Evolutionary conservation across 37 sponge, comb jelly and placozoan genomes (phyloP), one percentile per base, ranked within the genome.

Genomic region (Oopsacas minuta): DNA sequence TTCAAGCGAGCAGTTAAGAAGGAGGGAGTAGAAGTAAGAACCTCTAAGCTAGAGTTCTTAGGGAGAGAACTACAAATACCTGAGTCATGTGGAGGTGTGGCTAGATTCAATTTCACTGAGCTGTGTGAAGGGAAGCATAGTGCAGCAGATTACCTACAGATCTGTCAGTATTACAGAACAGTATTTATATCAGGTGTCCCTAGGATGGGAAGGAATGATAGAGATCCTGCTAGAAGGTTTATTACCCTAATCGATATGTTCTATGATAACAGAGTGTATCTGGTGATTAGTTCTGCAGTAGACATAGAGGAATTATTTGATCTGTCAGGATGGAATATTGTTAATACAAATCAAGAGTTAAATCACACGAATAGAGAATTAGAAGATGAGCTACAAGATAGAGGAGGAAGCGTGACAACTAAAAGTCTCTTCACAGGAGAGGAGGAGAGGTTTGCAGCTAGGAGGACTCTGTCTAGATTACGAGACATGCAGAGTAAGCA

Each of bases 401-500:
- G 88, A 84, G 82, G 53, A 12, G 83, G 53, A 0, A 38, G 83
- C 53, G 88, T 90, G n/a, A 85, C 46, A 53, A 37, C 42, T 32
- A 89, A 90, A 37, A 91, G 88, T 75, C 88, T 95, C 39, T 92
- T 95, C 87, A 95, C 95, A 38, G 95, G 93, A 36, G 95, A 95
- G 75, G 95, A 95, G 37, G 95, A 95, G 89, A 52, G 91, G 36
- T 95, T 91, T 85, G 86, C 93, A 0, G 89, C 88, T 38, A 82
- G 92, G 52, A 86, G 95, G 61, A 89, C 90, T 0, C 51, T 95
- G 39, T 92, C 93, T 7, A 52, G 95, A 28, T 88, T 95, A 52
- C 35, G 37, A 1, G 95, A 95, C 85, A 95, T 95, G 95, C 93
- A 95, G 86, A 86, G 87, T 1, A 83, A 87, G 7, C 83, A 84